Conservation (phyloP, 2,797 vertebrate species). For the Micrastur ruficollis region DNA sequence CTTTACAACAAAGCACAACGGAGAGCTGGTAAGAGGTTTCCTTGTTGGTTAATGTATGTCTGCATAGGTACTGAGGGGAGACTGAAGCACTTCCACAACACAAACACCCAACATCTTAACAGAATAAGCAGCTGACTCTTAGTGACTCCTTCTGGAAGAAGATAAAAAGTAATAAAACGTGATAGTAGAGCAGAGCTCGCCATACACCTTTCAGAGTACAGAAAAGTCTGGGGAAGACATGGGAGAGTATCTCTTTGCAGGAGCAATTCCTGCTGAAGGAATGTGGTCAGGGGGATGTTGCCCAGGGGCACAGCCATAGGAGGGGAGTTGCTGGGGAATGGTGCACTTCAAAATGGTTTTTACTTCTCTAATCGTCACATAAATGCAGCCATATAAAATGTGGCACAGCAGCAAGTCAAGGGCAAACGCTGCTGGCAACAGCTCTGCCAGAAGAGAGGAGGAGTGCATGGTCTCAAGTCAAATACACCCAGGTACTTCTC, state of each 20-base stretch:
- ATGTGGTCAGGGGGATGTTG: too few species aligned
- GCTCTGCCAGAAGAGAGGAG: neutral
- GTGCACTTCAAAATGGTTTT: neutral
- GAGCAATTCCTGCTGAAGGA: neutral
- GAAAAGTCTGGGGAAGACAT: neutral
- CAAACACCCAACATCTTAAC: neutral
- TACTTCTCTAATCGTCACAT: neutral
- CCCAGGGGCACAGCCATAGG: neutral
- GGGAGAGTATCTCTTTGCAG: neutral
- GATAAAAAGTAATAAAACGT: neutral
- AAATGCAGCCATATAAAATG: neutral
- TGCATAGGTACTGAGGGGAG: neutral
- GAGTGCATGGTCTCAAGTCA: neutral
- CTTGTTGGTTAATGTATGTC: neutral
- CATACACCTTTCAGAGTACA: neutral
- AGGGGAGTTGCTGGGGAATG: neutral
- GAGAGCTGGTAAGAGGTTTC: neutral
- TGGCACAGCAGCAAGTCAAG: neutral
- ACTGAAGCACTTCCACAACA: neutral
- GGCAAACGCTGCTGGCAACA: neutral
- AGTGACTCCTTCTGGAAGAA: neutral
- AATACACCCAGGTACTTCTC: rapidly evolving
- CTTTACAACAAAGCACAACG: neutral
- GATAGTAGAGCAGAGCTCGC: neutral
- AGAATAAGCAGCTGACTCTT: neutral